Conservation (phyloP, 2,888 invertebrate genomes). For the Erpobdella octoculata region DNA sequence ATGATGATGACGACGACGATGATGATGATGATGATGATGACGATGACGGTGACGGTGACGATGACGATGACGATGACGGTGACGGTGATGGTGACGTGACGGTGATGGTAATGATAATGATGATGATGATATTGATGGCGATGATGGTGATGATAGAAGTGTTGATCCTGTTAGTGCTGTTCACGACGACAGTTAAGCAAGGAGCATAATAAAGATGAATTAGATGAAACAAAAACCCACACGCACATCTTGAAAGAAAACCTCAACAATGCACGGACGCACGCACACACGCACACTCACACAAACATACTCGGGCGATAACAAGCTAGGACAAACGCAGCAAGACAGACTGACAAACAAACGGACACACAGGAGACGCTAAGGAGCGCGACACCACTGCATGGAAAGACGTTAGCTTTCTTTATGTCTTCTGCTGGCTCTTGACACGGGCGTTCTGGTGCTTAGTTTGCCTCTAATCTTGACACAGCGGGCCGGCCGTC, state of each 20-base stretch:
- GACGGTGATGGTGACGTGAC: not conserved
- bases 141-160: conserved; percentile 22
- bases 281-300: not conserved
- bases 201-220: too few relatives aligned
- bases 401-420: too few relatives aligned
- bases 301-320: not conserved
- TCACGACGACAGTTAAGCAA: too few relatives aligned
- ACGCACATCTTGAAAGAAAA: too few relatives aligned
- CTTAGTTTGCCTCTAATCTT: too few relatives aligned
- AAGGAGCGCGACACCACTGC: too few relatives aligned
- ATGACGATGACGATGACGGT: not conserved
- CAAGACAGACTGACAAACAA: not conserved
- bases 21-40: conserved; percentile 29
- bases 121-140: conserved; percentile 26
- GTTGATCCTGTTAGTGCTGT: conserved; percentile 17
- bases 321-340: too few relatives aligned
- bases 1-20: conserved; percentile 28
- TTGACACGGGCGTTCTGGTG: too few relatives aligned
- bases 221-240: not conserved
- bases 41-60: conserved; percentile 9
- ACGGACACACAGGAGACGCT: not conserved
- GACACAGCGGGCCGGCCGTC: too few relatives aligned
- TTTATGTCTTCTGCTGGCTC: too few relatives aligned
- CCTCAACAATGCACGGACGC: too few relatives aligned
- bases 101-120: conserved; percentile 22